phyloP scores from a whole-genome alignment of 2,888 invertebrate species.

The Cyclophora punctaria region DNA sequence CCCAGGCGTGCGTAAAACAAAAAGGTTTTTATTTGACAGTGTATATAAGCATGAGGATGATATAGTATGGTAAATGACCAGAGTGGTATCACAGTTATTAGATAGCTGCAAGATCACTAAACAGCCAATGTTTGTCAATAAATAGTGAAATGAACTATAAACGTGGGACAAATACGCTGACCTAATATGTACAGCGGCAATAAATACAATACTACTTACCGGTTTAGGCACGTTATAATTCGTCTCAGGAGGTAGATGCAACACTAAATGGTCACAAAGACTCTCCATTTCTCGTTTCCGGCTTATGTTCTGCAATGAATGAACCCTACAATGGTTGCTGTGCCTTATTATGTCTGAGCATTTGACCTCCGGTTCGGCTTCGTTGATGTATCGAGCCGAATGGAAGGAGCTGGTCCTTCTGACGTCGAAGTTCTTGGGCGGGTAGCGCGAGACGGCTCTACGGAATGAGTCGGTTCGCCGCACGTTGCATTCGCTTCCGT shows the following conservation, averaged over 20 bases:
- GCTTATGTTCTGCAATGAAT: slow-evolving; percentile 60
- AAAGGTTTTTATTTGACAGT: no score
- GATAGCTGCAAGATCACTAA: no score
- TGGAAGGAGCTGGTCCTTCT: slow-evolving; percentile 59
- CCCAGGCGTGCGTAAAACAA: no score
- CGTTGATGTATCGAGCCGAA: slow-evolving; percentile 52
- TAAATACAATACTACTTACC: slow-evolving; percentile 27
- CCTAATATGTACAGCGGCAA: no score
- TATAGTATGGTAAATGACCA: no score
- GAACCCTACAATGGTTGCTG: slow-evolving; percentile 48
- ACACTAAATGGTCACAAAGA: slow-evolving; percentile 56
- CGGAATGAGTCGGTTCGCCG: slow-evolving; percentile 60
- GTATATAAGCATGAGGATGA: no score
- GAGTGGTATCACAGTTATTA: no score
- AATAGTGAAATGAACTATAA: no score
- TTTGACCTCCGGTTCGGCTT: slow-evolving; percentile 39
- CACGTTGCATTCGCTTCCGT: slow-evolving; percentile 61
- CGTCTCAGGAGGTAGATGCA: slow-evolving; percentile 57
- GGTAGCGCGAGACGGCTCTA: slow-evolving; percentile 45
- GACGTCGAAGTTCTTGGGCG: slow-evolving; percentile 53
- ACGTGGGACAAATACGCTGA: no score
- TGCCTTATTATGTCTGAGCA: slow-evolving; percentile 38
- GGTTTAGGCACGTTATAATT: slow-evolving; percentile 55
- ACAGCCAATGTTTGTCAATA: no score
- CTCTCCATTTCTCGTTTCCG: slow-evolving; percentile 57